Evolutionary conservation across 2,888 invertebrate genomes (phyloP), one percentile per base, ranked within the genome.

Genomic region (Agonopterix heracliana): DNA sequence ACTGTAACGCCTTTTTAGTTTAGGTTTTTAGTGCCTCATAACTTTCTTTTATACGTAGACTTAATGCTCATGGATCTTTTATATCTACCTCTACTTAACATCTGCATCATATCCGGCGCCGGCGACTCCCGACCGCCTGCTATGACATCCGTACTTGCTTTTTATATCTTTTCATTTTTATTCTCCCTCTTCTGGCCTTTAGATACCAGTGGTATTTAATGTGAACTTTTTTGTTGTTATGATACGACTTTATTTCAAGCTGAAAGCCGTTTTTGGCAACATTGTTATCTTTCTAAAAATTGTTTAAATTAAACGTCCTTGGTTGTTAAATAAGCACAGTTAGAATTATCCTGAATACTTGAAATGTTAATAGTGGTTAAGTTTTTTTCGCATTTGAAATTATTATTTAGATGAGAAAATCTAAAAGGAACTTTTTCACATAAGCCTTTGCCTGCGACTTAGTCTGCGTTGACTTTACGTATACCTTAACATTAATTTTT

Each of bases 101-200:
- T 76, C 75, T 75, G 74, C 68, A 65, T 65, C 59, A 64, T 61
- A 65, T 68, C 74, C 71, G 71, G 68, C 54, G 56, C 57, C 49
- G 51, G 55, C 54, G 60, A 63, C 60, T 60, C 61, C 50, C 57
- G 50, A 56, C 61, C 55, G 57, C 52, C 60, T 63, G 66, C 58
- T 59, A 61, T 66, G 70, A 72, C 74, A 71, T 71, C 74, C 71
- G 74, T 65, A 71, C 66, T 74, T 64, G 62, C 60, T 66, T 76
- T 77, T 76, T 69, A 73, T 68, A 64, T 55, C 68, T 67, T 67
- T 71, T 64, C 66, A 63, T 71, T 74, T 76, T 76, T 73, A 71
- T 75, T 65, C 58, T 55, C 57, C 53, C 57, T 48, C n/a, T 62
- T 48, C n/a, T 62, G 54, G 61, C 63, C 59, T 38, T 9, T 38